Evolutionary conservation across 2,797 vertebrate species (phyloP), one percentile per base, ranked within the genome.

Genomic region (Girardinus metallicus): DNA sequence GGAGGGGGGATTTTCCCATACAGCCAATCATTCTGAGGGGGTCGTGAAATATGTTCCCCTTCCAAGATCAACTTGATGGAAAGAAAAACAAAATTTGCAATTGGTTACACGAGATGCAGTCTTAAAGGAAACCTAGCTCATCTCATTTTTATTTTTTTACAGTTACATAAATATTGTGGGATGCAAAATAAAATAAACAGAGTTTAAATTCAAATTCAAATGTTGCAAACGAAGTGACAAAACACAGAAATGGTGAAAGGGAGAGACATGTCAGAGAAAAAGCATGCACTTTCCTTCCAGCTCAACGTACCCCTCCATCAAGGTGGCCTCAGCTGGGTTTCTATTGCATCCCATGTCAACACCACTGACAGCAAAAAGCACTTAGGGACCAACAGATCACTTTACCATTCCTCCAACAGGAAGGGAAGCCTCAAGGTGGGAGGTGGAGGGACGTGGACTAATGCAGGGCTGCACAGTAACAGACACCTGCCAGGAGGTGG

Each of bases 401-500:
- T 94, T 95, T 94, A 96, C 92, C 93, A 94, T 94, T 94, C 92
- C 89, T 94, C 73, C 86, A 88, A 84, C 87, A 90, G 90, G 87
- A 91, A 90, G 85, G 68, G 81, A 80, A 88, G 85, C 80, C 73
- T 83, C 75, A n/a, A 84, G 85, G 85, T 83, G 84, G 89, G 85
- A 77, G 77, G 86, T 83, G 85, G 83, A 91, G 85, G 88, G 86
- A n/a, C 82, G 84, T 66, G 75, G 73, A 75, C 70, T 78, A 84
- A 80, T 51, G 36, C 47, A 75, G 57, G 21, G 70, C 43, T 70
- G 44, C 55, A 85, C 82, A 91, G 9, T 87, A 53, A 75, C 74
- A 43, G 49, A n/a, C 18, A n/a, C 1, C 49, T 39, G 70, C 93
- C 96, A 95, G 92, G 86, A 96, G 96, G 94, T 96, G 95, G 95